Percentiles rank a stretch among this genome's conserved stretches.
Conservation (phyloP, 1,140 invertebrate species). For the Prorops nasuta region DNA sequence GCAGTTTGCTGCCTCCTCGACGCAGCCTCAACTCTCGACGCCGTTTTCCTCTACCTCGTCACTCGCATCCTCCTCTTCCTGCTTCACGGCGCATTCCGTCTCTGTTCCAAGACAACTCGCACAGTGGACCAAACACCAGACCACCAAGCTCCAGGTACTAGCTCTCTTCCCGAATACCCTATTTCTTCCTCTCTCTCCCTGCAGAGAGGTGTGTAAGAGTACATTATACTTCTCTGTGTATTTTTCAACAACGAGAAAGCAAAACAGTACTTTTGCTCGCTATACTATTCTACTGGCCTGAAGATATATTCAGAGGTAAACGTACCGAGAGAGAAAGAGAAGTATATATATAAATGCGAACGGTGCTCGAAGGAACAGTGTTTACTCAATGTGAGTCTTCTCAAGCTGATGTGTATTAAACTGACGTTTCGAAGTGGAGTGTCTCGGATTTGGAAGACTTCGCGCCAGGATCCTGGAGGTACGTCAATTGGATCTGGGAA, state of each 20-base stretch:
- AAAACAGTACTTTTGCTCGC: too few relatives aligned
- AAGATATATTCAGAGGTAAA: too few relatives aligned
- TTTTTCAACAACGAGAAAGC: too few relatives aligned
- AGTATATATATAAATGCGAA: too few relatives aligned
- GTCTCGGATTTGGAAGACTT: slow-evolving; percentile 27
- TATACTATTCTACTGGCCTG: too few relatives aligned
- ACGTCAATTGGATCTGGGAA: slow-evolving; percentile 6
- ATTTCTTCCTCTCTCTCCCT: too few relatives aligned
- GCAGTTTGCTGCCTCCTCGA: slow-evolving; percentile 13
- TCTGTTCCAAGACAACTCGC: slow-evolving; percentile 49
- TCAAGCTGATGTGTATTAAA: background rate
- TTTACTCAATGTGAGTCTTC: background rate
- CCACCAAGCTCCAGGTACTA: slow-evolving; percentile 49
- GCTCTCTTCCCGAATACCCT: background rate
- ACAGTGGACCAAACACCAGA: slow-evolving; percentile 52
- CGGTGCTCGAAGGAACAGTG: too few relatives aligned
- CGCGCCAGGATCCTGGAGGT: slow-evolving; percentile 26
- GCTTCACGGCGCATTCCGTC: slow-evolving; percentile 28
- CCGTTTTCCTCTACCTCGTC: slow-evolving; percentile 33
- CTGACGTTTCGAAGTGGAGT: slow-evolving; percentile 22
- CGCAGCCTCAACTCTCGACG: slow-evolving; percentile 11
- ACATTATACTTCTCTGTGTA: too few relatives aligned
- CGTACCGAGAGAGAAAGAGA: too few relatives aligned
- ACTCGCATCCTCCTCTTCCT: slow-evolving; percentile 38
- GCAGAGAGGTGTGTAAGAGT: too few relatives aligned